Base-by-base conservation (phyloP, 2,888 invertebrate species). In the Polylopha cassiicola region DNA sequence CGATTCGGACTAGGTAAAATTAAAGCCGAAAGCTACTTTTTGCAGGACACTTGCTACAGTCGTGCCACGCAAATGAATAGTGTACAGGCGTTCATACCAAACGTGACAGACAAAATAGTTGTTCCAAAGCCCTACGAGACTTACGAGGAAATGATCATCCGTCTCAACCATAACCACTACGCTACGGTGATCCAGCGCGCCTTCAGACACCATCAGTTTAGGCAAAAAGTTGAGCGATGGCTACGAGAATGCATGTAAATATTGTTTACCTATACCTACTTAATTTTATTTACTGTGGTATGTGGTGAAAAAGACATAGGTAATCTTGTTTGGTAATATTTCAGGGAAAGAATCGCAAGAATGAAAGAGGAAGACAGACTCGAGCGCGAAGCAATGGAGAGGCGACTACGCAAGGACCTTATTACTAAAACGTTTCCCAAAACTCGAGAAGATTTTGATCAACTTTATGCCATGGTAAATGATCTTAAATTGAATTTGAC, bases 391-490 rank as follows among this genome's bases (percentile, higher is more conserved):
- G 87, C 87, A 27, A 76, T 87, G 55, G 86, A 86, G 43, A 80
- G 79, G 44, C 80, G 89, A 33, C 70, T 87, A 46, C 77, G 86
- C 17, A 74, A 72, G 17, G 90, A 91, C 57, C 77, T 90, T 8
- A 73, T 89, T 16, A 88, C 89, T 3, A 91, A 89, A 70, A 89
- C 90, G n/a, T 91, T 90, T 61, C 94, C 94, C 0, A 87, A 87
- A 53, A 88, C 90, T 3, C 87, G 89, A 39, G 88, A 89, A 53
- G 94, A 94, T 66, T 94, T 94, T 56, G 90, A 91, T 51, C 88
- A 92, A 75, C 74, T 94, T 1, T 92, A 91, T 60, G 87, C 88
- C 10, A 87, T 90, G 88, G 86, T 88, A 17, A 18, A 3, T n/a
- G n/a, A 31, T 10, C 6, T 4, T 16, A n/a, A n/a, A n/a, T n/a